phyloP scores from a whole-genome alignment of 2,797 vertebrate genomes.

The Xenentodon cancila region DNA sequence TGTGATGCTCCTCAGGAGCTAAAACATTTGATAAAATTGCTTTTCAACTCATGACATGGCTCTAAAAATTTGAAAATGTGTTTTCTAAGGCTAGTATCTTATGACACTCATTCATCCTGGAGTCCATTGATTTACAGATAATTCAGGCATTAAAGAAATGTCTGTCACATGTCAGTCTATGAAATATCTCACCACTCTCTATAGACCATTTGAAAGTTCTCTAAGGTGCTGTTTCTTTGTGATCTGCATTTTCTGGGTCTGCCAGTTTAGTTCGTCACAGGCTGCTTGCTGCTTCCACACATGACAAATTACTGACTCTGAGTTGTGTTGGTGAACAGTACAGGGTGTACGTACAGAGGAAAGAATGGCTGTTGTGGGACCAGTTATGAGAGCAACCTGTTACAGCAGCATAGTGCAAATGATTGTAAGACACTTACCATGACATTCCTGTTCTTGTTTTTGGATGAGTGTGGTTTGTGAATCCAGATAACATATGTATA shows the following conservation, averaged over 20 bases:
- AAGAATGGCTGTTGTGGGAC: conserved; percentile 40
- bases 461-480: conserved; percentile 17
- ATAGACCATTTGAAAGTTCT: conserved; percentile 60
- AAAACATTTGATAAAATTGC: conserved; percentile 50
- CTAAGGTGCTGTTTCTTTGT: conserved; percentile 62
- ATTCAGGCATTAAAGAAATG: conserved; percentile 50
- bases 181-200: conserved; percentile 37
- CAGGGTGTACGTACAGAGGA: conserved; percentile 39
- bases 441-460: background rate
- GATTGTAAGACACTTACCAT: conserved; percentile 2
- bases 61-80: conserved; percentile 51
- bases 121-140: conserved; percentile 58
- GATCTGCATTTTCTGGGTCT: conserved; percentile 77
- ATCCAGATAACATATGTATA: conserved; percentile 1
- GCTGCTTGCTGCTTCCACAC: conserved; percentile 71
- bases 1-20: conserved; percentile 35
- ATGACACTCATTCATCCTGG: conserved; percentile 42
- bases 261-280: conserved; percentile 82
- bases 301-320: conserved; percentile 71
- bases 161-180: conserved; percentile 49
- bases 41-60: conserved; percentile 37
- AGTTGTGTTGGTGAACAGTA: conserved; percentile 44
- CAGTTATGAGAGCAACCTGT: conserved; percentile 26
- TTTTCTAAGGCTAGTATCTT: conserved; percentile 52
- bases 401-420: conserved; percentile 9